These are phyloP conservation scores for Caenorhabditis imperialis DNA, from an alignment of 2,888 invertebrate species.

Conservation along the genomic window DNA sequence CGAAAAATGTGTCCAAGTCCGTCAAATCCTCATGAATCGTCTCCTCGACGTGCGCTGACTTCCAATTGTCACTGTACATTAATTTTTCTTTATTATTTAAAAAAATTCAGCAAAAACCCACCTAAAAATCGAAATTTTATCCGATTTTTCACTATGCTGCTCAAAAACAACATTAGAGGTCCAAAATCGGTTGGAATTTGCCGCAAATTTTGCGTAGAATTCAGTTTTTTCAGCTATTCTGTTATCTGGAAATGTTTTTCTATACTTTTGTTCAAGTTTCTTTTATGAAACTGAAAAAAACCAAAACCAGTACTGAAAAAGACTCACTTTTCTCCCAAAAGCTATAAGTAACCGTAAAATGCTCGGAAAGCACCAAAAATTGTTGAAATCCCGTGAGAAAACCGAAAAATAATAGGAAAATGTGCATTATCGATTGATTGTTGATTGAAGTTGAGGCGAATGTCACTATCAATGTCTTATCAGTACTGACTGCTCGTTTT, in stretches of 20 bases:
- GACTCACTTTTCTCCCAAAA: conserved; percentile 44
- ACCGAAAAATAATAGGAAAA: too few species aligned
- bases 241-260: conserved; percentile 7
- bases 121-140: conserved; percentile 28
- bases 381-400: too few species aligned
- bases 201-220: conserved; percentile 26
- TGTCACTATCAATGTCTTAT: too few species aligned
- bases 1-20: conserved; percentile 15
- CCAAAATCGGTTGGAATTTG: conserved; percentile 45
- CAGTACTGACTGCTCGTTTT: too few species aligned
- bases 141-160: conserved; percentile 17
- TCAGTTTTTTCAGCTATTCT: conserved; percentile 32
- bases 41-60: conserved; percentile 23
- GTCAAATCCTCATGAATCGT: not conserved
- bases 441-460: too few species aligned
- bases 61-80: conserved; percentile 36
- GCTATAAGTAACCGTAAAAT: conserved; percentile 32
- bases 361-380: conserved; percentile 20
- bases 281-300: not conserved
- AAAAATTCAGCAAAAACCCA: not conserved
- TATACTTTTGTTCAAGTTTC: not conserved
- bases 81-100: conserved; percentile 6
- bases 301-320: not conserved
- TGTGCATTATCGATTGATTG: too few species aligned
- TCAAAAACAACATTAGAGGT: conserved; percentile 18